Conservation (phyloP, 2,797 vertebrate species). For the Potorous gilbertii region DNA sequence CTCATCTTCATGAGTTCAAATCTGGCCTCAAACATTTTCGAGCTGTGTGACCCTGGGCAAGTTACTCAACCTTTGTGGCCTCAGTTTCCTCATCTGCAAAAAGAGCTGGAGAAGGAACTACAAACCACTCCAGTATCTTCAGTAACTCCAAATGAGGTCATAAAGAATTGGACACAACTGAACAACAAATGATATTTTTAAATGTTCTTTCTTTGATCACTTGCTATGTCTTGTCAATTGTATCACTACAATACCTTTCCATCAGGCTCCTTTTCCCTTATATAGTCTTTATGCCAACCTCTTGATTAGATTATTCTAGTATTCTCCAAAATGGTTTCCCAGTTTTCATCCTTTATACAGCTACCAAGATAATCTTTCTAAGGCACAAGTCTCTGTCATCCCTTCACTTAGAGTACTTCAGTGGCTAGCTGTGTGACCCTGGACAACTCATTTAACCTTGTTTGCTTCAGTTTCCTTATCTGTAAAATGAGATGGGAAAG, state of each 20-base stretch:
- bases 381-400: not conserved
- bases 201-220: not conserved
- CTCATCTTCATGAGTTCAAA: not conserved
- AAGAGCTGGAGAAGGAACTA: not conserved
- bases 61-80: not conserved
- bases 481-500: not conserved
- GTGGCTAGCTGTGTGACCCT: not conserved
- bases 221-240: not conserved
- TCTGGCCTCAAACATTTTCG: not conserved
- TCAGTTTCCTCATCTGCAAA: not conserved
- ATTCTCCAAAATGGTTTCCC: not conserved
- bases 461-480: not conserved
- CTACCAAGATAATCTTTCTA: not conserved
- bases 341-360: not conserved
- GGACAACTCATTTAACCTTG: not conserved
- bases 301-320: not conserved
- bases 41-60: not conserved
- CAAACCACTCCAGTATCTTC: not conserved
- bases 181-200: not conserved
- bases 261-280: not conserved
- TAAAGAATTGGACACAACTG: not conserved
- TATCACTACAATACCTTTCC: not conserved
- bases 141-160: not conserved
- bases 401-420: not conserved
- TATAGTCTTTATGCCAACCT: not conserved